Base-by-base conservation (phyloP, 2,888 invertebrate genomes). In the Macrosoma leucophasiata region DNA sequence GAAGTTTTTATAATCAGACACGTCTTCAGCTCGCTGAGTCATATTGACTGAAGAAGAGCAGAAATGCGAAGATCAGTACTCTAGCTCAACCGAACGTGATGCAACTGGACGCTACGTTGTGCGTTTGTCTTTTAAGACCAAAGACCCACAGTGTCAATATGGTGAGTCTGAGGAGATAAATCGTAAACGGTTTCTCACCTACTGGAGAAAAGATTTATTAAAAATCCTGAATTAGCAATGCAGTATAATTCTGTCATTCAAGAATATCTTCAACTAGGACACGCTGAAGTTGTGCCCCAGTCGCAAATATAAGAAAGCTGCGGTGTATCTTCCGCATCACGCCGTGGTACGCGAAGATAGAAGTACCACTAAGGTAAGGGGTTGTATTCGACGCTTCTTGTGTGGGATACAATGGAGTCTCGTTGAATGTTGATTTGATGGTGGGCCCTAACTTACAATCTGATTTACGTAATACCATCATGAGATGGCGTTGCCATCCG, bases 301-400 rank as follows among this genome's bases (percentile, higher is more conserved):
- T 28, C 24, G 5, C 30, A 25, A 3, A 34, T 25, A n/a, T 6
- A 9, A 18, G 1, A 12, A 30, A 5, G 13, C 2, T 18, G 26
- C 38, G 4, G 41, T 44, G 1, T 53, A 50, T 14, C 29, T 57
- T 17, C 55, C 57, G 4, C 55, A 58, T 33, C 55, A 52, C 23
- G 47, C 49, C 0, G 51, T 58, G 1, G 20, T 50, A 4, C 40
- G 48, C 2, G 39, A 47, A 8, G 50, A 53, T 20, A 45, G 34
- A 18, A 27, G 26, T 3, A 47, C 52, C 4, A 42, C 50, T 1
- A 48, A 52, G 24, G 40, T 54, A 1, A 30, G n/a, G 56, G 3
- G 51, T 54, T 0, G 50, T 57, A 0, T 51, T 51, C 27, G 40
- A 52, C 29, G 52, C 47, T 6, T 46, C 50, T 1, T 36, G 44